These are phyloP conservation scores for Platycnemis pennipes DNA, from an alignment of 2,888 invertebrate species.

Conservation along the genomic window DNA sequence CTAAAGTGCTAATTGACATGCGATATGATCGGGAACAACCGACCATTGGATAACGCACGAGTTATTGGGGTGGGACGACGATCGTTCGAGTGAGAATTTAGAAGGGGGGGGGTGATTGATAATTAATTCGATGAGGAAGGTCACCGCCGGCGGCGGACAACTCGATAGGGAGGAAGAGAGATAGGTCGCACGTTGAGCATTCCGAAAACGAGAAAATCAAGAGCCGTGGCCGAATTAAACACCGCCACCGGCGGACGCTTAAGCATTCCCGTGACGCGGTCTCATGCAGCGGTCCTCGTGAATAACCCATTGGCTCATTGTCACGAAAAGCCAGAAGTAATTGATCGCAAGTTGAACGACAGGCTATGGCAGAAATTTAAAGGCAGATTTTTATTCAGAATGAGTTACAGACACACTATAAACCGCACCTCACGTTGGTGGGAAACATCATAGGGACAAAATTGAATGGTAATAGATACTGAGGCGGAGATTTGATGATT, in stretches of 20 bases:
- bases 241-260: background rate
- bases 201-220: background rate
- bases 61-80: background rate
- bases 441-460: no score
- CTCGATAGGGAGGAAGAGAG: background rate
- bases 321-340: background rate
- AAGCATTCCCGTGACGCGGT: background rate
- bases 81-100: background rate
- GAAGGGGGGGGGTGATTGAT: background rate
- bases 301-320: background rate
- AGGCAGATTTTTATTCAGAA: no score
- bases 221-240: background rate
- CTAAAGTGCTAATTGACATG: background rate
- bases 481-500: no score
- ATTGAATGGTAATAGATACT: no score
- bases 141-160: background rate
- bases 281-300: background rate
- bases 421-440: no score
- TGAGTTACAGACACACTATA: no score
- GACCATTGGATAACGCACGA: background rate
- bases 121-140: background rate
- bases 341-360: no score
- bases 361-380: no score
- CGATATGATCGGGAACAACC: background rate
- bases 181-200: background rate